A percentile compares a stretch with the other conserved stretches of the same genome.
These are phyloP conservation scores for Alsophila aescularia DNA, from an alignment of 2,888 invertebrate species.

Conservation along the genomic window DNA sequence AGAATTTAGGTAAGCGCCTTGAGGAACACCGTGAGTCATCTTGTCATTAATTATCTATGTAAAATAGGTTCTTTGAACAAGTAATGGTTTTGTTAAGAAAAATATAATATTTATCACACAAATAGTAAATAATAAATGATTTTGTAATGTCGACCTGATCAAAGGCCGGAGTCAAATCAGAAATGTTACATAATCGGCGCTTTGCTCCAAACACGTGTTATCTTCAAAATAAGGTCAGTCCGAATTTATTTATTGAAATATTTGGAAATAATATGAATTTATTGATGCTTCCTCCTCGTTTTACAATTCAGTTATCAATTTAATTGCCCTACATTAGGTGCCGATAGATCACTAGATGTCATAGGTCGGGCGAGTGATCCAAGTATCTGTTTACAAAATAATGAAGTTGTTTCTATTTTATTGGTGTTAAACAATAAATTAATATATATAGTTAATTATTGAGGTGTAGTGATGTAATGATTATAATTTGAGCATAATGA, in stretches of 20 bases:
- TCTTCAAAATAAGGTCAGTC: conserved; percentile 22
- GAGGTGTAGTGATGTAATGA: too few relatives aligned
- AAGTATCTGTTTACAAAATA: conserved; percentile 29
- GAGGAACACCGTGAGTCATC: conserved; percentile 10
- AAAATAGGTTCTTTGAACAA: neutral
- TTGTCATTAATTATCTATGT: neutral
- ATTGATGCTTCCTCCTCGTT: conserved; percentile 21
- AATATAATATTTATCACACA: neutral
- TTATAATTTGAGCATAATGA: too few relatives aligned
- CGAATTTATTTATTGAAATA: conserved; percentile 18
- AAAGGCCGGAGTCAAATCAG: conserved; percentile 16
- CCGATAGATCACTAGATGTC: conserved; percentile 23
- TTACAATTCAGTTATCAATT: conserved; percentile 26
- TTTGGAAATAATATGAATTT: conserved; percentile 25
- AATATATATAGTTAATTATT: neutral
- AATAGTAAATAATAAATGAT: neutral
- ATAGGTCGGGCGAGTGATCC: conserved; percentile 23
- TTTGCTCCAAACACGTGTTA: conserved; percentile 9
- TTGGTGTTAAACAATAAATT: conserved; percentile 23
- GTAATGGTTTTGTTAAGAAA: too few relatives aligned
- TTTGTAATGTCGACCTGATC: conserved; percentile 12
- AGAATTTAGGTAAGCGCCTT: conserved; percentile 19
- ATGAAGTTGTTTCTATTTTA: conserved; percentile 19
- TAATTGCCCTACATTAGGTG: conserved; percentile 40
- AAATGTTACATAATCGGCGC: conserved; percentile 10